Evolutionary conservation across 2,797 vertebrate genomes (phyloP), one percentile per base, ranked within the genome.

Genomic region (Lophotriccus pileatus): DNA sequence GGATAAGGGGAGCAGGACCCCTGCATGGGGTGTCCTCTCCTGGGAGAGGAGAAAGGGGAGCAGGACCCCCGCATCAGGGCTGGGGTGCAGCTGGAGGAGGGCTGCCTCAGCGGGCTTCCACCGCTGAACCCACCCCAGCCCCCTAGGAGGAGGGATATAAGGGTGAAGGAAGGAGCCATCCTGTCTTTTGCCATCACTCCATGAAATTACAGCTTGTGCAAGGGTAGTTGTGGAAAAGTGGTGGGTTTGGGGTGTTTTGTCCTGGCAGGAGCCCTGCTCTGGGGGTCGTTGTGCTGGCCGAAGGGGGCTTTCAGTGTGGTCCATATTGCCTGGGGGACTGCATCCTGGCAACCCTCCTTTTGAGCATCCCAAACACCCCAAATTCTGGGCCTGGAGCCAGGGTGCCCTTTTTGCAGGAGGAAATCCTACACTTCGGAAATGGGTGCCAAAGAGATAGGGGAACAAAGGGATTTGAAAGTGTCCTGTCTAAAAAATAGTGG

Each of bases 371-470:
- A 32, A 39, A 46, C 24, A 37, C 19, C n/a, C 30, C 12, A 30
- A 68, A 59, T 47, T 15, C 25, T 52, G 68, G 23, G 21, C 30
- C 32, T 82, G 70, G 46, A 84, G 55, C 30, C 84, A 67, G 37
- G 21, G 25, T 67, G 13, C 13, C 41, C 15, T 83, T 77, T 89
- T 89, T 39, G 21, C 56, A 68, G 60, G 34, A 39, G 53, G 55
- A 93, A 93, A 70, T 41, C 32, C 41, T 84, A 44, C 3, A 7
- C 34, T 80, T 80, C 28, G 55, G 55, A 37, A 77, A 22, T 2
- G 4, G 10, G 4, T 64, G 30, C 34, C 2, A 1, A 89, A 39
- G 24, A 77, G 2, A 0, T 2, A 59, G 32, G 23, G 32, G 36
- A 91, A 74, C 3, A 53, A 5, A 22, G 0, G 2, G 24, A 30